phyloP scores from a whole-genome alignment of 2,888 invertebrate species.

The Drosophila borealis region DNA sequence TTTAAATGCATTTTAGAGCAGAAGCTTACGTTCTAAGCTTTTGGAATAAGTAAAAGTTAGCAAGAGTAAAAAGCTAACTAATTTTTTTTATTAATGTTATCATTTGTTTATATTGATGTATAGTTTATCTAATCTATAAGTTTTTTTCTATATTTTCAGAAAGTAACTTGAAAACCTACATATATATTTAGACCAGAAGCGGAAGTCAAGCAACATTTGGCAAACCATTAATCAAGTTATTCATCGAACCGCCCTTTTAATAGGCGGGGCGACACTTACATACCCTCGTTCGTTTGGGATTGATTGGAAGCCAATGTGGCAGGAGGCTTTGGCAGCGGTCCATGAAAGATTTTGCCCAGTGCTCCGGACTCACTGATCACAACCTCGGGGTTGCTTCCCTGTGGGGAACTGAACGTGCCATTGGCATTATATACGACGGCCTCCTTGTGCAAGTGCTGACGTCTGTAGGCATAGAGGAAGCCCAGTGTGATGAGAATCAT shows the following conservation, averaged over 20 bases:
- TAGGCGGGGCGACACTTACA: constrained; percentile 77
- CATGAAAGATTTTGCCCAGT: constrained; percentile 77
- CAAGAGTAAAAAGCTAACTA: too few relatives aligned
- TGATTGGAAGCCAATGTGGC: constrained; percentile 77
- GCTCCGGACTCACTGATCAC: constrained; percentile 61
- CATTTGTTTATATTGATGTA: neutral
- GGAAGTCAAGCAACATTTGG: too few relatives aligned
- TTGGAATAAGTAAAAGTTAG: too few relatives aligned
- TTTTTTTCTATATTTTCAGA: too few relatives aligned
- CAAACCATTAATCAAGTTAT: constrained; percentile 26
- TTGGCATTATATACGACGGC: constrained; percentile 68
- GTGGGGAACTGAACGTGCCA: constrained; percentile 54
- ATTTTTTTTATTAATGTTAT: neutral
- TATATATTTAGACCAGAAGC: too few relatives aligned
- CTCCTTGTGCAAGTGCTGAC: constrained; percentile 75
- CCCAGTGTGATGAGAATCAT: constrained; percentile 78
- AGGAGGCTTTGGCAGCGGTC: constrained; percentile 83
- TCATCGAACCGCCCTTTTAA: constrained; percentile 38
- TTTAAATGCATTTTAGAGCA: too few relatives aligned
- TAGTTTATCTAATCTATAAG: neutral
- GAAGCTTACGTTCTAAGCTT: too few relatives aligned
- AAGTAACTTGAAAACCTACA: too few relatives aligned
- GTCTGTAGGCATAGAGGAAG: constrained; percentile 82
- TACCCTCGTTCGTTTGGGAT: constrained; percentile 83
- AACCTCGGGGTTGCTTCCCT: constrained; percentile 61